Base-by-base conservation (phyloP, 2,113 vertebrate genomes). In the Seriola dumerili region DNA sequence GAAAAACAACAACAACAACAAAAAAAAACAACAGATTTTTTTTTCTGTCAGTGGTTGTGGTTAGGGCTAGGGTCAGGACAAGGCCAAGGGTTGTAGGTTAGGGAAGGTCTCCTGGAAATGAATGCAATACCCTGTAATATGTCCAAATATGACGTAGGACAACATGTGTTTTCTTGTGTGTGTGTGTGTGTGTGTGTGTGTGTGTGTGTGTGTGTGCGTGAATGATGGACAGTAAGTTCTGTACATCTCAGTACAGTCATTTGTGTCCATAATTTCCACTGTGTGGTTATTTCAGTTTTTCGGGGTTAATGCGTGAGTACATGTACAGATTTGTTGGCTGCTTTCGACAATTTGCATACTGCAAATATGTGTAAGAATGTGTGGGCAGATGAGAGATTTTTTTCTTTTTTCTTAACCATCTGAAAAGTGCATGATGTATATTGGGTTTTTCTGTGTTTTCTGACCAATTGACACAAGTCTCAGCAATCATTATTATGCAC, bases 331-430 rank as follows among this genome's bases (percentile, higher is more conserved):
- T 77, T 81, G 13, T 64, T 67, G 50, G 16, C 12, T 34, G 52
- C 84, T 85, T 67, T 52, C 0, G 2, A 19, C 11, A 9, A 77
- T 88, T 87, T 91, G 83, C 83, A 81, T 87, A 55, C 12, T 89
- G 78, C 84, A 88, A 54, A 70, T 79, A 63, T 81, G 72, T 63
- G 59, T 76, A 58, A 50, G 34, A 72, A 5, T 19, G 70, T 74
- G 85, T 89, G 59, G 81, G 81, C 29, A 71, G 84, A 85, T 32
- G 50, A 66, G 50, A 81, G 38, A 8, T 2, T 57, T 81, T 69
- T 83, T 34, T 29, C 2, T 29, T 29, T 29, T 29, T 29, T 29
- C 29, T 29, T 29, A 29, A 59, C 55, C 68, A 59, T 50, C 40
- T 44, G 68, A 85, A 48, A 72, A 52, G 52, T n/a, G 65, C 54